A percentile compares a stretch with the other conserved stretches of the same genome.
Conservation (phyloP, 2,113 vertebrate species). For the Macaca nemestrina region DNA sequence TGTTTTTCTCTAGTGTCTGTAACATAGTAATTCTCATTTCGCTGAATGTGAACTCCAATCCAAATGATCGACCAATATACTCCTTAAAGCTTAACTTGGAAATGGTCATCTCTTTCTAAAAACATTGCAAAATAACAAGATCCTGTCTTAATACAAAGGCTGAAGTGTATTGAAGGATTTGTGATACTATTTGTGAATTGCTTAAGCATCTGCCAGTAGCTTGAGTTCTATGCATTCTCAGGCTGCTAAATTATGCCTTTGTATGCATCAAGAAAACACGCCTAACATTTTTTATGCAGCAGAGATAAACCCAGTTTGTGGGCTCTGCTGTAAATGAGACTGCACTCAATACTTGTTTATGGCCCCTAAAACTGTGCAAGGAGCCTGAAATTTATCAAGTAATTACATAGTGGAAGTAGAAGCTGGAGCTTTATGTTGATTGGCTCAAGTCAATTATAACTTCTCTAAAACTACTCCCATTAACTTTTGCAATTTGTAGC, state of each 20-base stretch:
- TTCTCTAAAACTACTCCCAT: slow-evolving; percentile 56
- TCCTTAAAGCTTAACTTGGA: slow-evolving; percentile 71
- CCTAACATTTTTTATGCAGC: slow-evolving; percentile 17
- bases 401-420: slow-evolving; percentile 35
- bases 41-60: slow-evolving; percentile 42
- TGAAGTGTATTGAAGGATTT: slow-evolving; percentile 64
- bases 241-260: slow-evolving; percentile 40
- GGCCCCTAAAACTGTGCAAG: background rate
- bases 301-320: slow-evolving; percentile 30
- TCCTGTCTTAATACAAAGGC: slow-evolving; percentile 18
- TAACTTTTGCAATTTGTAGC: slow-evolving; percentile 48
- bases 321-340: background rate
- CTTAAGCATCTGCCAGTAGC: background rate
- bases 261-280: background rate
- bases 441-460: slow-evolving; percentile 65
- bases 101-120: slow-evolving; percentile 73
- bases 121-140: slow-evolving; percentile 62
- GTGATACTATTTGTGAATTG: slow-evolving; percentile 34
- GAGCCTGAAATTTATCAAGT: slow-evolving; percentile 72
- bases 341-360: slow-evolving; percentile 48
- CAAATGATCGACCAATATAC: slow-evolving; percentile 38
- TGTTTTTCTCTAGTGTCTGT: slow-evolving; percentile 55
- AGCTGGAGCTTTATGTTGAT: slow-evolving; percentile 63
- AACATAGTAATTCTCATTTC: slow-evolving; percentile 55
- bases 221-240: background rate